A percentile compares a stretch with the other conserved stretches of the same genome.
phyloP scores from a whole-genome alignment of 2,113 vertebrate genomes.

The Hyperoodon ampullatus region DNA sequence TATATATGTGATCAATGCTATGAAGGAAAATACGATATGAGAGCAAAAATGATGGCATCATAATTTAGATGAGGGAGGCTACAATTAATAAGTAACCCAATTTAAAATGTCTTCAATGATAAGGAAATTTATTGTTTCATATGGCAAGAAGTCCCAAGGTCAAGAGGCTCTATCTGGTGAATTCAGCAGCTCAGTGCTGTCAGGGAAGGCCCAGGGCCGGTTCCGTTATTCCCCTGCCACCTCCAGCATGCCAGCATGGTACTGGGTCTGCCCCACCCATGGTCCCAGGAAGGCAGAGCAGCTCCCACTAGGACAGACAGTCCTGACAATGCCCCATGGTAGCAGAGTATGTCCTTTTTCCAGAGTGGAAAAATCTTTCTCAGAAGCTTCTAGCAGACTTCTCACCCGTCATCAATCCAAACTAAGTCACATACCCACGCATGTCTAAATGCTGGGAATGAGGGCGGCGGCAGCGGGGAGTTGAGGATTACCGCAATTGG shows the following conservation, averaged over 20 bases:
- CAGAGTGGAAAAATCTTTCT: background rate
- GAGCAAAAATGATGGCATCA: background rate
- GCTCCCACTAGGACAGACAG: background rate
- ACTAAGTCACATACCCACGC: background rate
- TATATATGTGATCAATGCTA: background rate
- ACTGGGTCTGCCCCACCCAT: too few relatives aligned
- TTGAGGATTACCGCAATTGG: fast-evolving
- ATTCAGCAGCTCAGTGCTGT: background rate
- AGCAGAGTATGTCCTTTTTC: background rate
- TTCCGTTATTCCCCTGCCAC: background rate
- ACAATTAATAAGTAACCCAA: slow-evolving; percentile 61
- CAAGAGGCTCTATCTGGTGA: background rate
- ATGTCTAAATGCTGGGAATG: background rate
- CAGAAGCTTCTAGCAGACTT: background rate
- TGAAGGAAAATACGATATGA: background rate
- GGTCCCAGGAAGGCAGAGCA: background rate
- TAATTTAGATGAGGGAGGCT: background rate
- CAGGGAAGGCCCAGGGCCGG: background rate
- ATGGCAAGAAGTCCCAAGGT: slow-evolving; percentile 53
- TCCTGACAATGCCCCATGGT: background rate
- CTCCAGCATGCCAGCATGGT: background rate
- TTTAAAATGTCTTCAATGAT: slow-evolving; percentile 50
- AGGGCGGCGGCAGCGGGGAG: too few relatives aligned
- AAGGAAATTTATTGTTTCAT: slow-evolving; percentile 40
- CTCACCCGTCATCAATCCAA: background rate